phyloP scores from a whole-genome alignment of 2,888 invertebrate genomes.

The Ptilodon capucinus region DNA sequence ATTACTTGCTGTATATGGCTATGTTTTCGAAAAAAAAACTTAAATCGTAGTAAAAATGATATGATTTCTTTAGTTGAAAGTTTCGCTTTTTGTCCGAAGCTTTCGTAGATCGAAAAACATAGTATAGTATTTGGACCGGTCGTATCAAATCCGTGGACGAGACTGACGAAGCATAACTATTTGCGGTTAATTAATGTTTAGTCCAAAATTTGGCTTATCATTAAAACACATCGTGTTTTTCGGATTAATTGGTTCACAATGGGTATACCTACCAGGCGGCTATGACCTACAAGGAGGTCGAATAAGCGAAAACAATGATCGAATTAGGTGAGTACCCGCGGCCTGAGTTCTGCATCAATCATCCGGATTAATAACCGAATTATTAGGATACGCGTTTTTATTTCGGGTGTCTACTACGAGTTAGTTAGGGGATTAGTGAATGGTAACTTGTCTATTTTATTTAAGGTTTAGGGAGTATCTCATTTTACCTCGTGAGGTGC shows the following conservation, averaged over 20 bases:
- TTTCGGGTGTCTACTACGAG: constrained; percentile 8
- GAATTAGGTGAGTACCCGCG: constrained; percentile 41
- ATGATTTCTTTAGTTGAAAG: too few relatives aligned
- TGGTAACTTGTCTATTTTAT: too few relatives aligned
- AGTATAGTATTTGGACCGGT: too few relatives aligned
- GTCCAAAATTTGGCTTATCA: background rate
- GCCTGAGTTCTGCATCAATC: constrained; percentile 43
- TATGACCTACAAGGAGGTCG: constrained; percentile 44
- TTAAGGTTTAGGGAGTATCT: too few relatives aligned
- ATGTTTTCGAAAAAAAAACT: too few relatives aligned
- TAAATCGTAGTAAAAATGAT: too few relatives aligned
- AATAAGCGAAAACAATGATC: constrained; percentile 47
- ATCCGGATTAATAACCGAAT: constrained; percentile 46
- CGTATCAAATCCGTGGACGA: too few relatives aligned
- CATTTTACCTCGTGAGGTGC: too few relatives aligned
- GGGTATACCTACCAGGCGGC: constrained; percentile 35
- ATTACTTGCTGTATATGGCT: too few relatives aligned
- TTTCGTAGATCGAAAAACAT: too few relatives aligned
- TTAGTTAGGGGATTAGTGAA: too few relatives aligned
- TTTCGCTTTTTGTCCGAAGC: too few relatives aligned
- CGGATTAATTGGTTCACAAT: constrained; percentile 29
- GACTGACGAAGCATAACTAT: background rate
- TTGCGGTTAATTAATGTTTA: background rate
- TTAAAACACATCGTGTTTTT: constrained; percentile 20
- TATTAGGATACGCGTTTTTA: constrained; percentile 2